Evolutionary conservation across 2,888 invertebrate species (phyloP).

Genomic region (Helleia helle): DNA sequence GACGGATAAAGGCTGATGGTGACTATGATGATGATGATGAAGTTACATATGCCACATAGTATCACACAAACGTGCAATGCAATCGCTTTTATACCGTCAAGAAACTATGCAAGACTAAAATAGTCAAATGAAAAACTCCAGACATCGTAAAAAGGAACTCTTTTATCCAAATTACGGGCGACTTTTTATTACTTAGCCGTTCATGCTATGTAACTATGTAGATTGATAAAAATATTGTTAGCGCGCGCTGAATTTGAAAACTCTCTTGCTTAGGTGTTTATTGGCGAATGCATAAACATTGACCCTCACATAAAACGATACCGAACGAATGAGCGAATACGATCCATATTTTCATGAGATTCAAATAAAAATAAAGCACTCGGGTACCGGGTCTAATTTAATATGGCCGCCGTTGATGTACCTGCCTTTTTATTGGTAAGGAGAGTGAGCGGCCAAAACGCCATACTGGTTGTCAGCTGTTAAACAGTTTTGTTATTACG

Average conservation of each 20-base stretch:
- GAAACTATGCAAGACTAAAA: conserved; percentile 45
- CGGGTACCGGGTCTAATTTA: conserved; percentile 68
- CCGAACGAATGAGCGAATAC: conserved; percentile 53
- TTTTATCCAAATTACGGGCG: conserved; percentile 55
- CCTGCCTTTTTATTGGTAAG: conserved; percentile 63
- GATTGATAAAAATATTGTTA: not conserved
- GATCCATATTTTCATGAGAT: conserved; percentile 68
- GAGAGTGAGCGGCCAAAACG: conserved; percentile 54
- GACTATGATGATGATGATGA: too few relatives aligned
- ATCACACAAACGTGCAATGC: conserved; percentile 37
- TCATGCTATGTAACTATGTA: not conserved
- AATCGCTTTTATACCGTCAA: conserved; percentile 57
- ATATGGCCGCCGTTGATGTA: conserved; percentile 60
- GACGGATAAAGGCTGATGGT: too few relatives aligned
- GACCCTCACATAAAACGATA: conserved; percentile 57
- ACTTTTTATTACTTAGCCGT: conserved; percentile 41
- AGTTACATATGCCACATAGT: conserved; percentile 30
- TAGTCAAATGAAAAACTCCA: conserved; percentile 40
- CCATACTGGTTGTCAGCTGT: conserved; percentile 62
- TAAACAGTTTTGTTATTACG: conserved; percentile 72
- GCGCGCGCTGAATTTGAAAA: conserved; percentile 39
- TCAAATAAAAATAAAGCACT: conserved; percentile 65
- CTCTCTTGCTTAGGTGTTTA: conserved; percentile 46
- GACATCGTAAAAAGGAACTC: conserved; percentile 47
- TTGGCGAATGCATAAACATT: conserved; percentile 71